These are phyloP conservation scores for Dipodomys ordii DNA, from an alignment of 2,113 vertebrate genomes.

Conservation along the genomic window DNA sequence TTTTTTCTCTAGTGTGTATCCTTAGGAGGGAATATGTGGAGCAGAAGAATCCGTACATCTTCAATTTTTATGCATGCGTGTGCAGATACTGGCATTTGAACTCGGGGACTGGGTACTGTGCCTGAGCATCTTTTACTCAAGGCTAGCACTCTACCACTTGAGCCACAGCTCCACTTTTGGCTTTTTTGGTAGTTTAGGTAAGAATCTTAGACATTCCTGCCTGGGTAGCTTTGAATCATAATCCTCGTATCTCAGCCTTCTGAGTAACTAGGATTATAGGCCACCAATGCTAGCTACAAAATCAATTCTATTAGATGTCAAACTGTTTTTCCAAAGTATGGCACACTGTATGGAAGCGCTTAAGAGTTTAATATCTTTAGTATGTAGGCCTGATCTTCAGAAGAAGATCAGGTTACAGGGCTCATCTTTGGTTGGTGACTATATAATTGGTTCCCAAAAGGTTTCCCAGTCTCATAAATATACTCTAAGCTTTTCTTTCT, in stretches of 20 bases:
- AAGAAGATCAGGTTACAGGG: not conserved
- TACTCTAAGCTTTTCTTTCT: too few species aligned
- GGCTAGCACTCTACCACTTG: too few species aligned
- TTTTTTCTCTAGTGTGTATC: not conserved
- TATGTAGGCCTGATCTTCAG: not conserved
- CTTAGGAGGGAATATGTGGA: not conserved
- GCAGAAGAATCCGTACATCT: not conserved
- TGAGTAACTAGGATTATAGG: too few species aligned
- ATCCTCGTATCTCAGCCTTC: too few species aligned
- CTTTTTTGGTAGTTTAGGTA: too few species aligned
- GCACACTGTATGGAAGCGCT: not conserved
- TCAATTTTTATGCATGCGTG: not conserved
- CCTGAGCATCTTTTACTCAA: too few species aligned
- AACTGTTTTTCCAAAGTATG: not conserved
- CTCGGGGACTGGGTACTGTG: too few species aligned
- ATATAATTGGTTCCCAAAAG: not conserved
- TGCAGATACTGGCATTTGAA: too few species aligned
- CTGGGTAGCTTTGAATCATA: too few species aligned
- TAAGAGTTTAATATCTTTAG: not conserved
- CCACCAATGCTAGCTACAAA: too few species aligned
- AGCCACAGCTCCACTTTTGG: too few species aligned
- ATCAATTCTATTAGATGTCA: not conserved
- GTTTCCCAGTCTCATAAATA: not conserved
- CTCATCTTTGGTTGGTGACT: not conserved
- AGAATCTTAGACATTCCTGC: too few species aligned